Conservation (phyloP, 2,113 vertebrate species). For the Corynorhinus townsendii region DNA sequence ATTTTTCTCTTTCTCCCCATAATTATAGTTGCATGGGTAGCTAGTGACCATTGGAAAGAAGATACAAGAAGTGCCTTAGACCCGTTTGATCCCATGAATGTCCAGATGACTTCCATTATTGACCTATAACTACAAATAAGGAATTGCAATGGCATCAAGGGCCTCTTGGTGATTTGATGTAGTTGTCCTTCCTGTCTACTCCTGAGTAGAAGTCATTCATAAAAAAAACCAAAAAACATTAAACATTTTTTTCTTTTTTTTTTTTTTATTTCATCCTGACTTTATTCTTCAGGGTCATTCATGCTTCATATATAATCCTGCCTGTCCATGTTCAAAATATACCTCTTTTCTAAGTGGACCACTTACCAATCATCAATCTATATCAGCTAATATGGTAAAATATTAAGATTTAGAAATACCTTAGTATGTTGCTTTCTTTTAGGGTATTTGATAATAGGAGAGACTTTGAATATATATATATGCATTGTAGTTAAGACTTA, state of each 20-base stretch:
- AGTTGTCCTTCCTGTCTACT: background rate
- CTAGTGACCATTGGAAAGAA: conserved; percentile 30
- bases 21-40: background rate
- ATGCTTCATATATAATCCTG: background rate
- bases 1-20: background rate
- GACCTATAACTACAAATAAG: background rate
- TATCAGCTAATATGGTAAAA: background rate
- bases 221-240: background rate
- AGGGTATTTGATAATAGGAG: background rate
- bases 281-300: background rate
- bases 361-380: background rate
- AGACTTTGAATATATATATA: background rate
- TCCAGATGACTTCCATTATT: background rate
- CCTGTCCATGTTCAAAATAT: background rate
- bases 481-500: background rate
- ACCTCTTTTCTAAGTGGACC: background rate
- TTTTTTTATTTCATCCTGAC: background rate
- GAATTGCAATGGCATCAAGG: background rate
- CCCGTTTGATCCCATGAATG: background rate
- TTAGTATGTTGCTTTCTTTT: background rate
- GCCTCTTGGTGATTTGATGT: no score
- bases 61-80: background rate
- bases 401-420: background rate
- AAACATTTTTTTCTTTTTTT: background rate
- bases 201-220: background rate